Evolutionary conservation across 64 coral and sea anemone genomes (phyloP), one percentile per base, ranked within the genome.

Genomic region (Orbicella faveolata): DNA sequence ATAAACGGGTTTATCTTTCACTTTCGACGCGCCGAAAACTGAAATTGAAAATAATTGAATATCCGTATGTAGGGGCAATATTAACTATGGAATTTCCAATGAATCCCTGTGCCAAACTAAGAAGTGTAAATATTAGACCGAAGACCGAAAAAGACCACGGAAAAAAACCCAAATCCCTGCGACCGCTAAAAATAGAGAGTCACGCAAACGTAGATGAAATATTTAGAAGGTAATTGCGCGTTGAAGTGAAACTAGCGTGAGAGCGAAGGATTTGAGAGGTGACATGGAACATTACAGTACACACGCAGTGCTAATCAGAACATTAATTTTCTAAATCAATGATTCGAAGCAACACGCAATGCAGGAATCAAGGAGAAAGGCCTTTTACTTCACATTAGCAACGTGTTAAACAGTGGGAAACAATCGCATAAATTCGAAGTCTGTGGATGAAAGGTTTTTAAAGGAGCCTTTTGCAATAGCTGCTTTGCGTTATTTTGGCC

Each of bases 141-240:
- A 9, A 23, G 36, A 48, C 34, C 66, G 81, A 84, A 84, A 84
- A 66, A 70, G 30, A 64, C 41, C 34, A 19, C 79, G 37, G 1
- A 39, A 80, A 6, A 48, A 48, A 34, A 16, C 65, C 36, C 33
- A 9, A 59, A 5, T 48, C 44, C 44, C 61, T 0, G 65, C 44
- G 15, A 35, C 63, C 6, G 36, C 82, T 72, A 85, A 85, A 53
- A 85, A 85, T 70, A 85, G 11, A 68, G 9, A 19, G 61, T 73
- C 82, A 85, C 82, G 82, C 82, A 85, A 41, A 52, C 3, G 64
- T 69, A 41, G 26, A 70, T 72, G 82, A 25, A 69, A 85, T 72
- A 39, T 83, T 30, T 23, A 85, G 82, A 26, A 20, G 65, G 20
- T 12, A 52, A 69, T 85, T 72, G 82, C 82, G 65, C 53, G 37